Evolutionary conservation across 2,113 vertebrate species (phyloP).

Genomic region (Irena cyanogastra): DNA sequence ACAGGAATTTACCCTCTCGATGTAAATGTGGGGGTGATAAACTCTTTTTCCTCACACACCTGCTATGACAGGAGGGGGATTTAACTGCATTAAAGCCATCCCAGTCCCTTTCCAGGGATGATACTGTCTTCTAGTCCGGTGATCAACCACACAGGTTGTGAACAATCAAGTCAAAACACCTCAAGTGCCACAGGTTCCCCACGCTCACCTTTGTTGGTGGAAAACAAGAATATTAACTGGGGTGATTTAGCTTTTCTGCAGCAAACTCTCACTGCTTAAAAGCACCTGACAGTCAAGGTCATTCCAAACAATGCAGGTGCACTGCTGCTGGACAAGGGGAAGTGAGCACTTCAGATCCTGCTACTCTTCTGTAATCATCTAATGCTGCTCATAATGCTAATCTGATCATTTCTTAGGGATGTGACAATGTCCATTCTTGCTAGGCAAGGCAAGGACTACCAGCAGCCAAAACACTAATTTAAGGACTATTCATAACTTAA

Average conservation of each 20-base stretch:
- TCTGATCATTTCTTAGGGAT: background rate
- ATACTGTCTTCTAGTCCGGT: background rate
- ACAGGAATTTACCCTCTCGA: background rate
- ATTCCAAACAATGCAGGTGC: background rate
- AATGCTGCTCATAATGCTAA: background rate
- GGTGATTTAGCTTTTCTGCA: background rate
- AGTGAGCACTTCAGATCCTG: background rate
- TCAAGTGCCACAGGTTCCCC: background rate
- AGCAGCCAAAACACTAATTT: background rate
- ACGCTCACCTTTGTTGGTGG: background rate
- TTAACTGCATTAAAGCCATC: background rate
- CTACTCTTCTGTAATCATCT: background rate
- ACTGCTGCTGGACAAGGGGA: background rate
- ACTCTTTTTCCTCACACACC: background rate
- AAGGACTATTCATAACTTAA: background rate
- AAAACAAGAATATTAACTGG: background rate
- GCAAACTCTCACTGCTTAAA: background rate
- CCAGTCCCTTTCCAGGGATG: background rate
- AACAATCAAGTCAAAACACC: background rate
- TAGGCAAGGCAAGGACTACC: background rate
- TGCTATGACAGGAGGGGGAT: background rate
- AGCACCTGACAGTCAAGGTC: background rate
- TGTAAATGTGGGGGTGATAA: fast-evolving
- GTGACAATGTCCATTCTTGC: background rate
- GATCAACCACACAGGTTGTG: background rate